phyloP scores from a whole-genome alignment of 2,113 vertebrate species.

The Tachuris rubrigastra region DNA sequence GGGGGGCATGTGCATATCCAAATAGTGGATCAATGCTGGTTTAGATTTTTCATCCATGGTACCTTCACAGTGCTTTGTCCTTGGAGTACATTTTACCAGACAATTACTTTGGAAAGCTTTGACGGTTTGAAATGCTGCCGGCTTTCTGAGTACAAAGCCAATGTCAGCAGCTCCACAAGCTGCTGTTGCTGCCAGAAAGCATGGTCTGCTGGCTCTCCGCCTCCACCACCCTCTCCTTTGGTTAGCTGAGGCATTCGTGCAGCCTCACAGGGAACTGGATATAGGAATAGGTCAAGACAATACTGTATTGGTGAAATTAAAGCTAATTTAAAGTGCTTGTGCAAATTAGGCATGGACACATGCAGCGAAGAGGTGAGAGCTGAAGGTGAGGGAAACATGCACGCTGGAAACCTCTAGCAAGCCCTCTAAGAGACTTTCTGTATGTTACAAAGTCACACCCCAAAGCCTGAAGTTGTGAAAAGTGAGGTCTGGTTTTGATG shows the following conservation, averaged over 20 bases:
- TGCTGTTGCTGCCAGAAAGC: neutral
- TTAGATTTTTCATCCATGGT: neutral
- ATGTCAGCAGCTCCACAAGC: neutral
- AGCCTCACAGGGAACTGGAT: neutral
- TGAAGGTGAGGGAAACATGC: neutral
- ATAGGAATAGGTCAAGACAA: neutral
- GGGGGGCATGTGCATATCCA: accelerated
- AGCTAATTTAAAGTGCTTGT: neutral
- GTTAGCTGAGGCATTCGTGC: neutral
- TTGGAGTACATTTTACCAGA: neutral
- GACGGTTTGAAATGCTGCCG: neutral
- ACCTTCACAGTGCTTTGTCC: neutral
- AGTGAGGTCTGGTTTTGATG: neutral
- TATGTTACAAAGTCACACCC: neutral
- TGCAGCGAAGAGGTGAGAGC: neutral
- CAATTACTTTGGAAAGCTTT: neutral
- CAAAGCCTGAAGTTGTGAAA: neutral
- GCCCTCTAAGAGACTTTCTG: neutral
- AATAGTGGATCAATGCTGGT: neutral
- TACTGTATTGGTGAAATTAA: neutral
- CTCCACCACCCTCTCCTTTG: neutral
- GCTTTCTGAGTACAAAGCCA: neutral
- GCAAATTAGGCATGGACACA: neutral
- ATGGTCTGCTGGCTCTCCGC: accelerated
- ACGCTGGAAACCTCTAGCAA: neutral